phyloP scores from a whole-genome alignment of 2,888 invertebrate species.

The Diploptera punctata region DNA sequence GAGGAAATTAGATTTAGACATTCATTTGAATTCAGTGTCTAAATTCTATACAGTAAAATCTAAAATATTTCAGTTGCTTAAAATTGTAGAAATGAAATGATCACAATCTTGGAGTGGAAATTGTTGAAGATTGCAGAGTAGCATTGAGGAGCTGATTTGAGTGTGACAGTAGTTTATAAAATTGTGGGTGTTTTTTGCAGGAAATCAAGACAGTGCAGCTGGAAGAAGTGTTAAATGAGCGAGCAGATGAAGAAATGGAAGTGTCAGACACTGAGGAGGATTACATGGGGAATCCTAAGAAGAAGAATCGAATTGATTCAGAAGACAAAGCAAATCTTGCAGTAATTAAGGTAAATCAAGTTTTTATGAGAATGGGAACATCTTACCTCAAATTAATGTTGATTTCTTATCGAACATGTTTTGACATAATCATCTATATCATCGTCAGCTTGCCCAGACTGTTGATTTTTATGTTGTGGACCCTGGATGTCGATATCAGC shows the following conservation, averaged over 20 bases:
- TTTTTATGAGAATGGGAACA: too few species aligned
- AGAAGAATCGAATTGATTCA: constrained; percentile 49
- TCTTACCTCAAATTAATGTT: too few species aligned
- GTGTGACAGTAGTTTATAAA: not conserved
- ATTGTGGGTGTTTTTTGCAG: constrained; percentile 53
- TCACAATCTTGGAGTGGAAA: not conserved
- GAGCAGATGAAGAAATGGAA: constrained; percentile 86
- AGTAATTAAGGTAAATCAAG: constrained; percentile 46
- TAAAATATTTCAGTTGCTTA: too few species aligned
- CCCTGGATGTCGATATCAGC: too few species aligned
- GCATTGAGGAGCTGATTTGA: not conserved
- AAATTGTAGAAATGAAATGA: too few species aligned
- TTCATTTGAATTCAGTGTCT: too few species aligned
- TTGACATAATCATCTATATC: too few species aligned
- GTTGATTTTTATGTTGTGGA: too few species aligned
- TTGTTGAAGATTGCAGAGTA: constrained; percentile 1
- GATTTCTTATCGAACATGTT: too few species aligned
- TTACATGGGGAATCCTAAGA: constrained; percentile 45
- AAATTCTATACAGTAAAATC: too few species aligned
- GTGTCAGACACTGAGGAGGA: constrained; percentile 79
- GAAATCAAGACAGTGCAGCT: constrained; percentile 73
- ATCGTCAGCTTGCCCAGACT: too few species aligned
- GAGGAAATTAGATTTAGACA: too few species aligned
- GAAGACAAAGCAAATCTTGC: constrained; percentile 37
- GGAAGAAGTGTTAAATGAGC: constrained; percentile 67